Conservation (phyloP, 2,888 invertebrate genomes). For the Poecilus cupreus region DNA sequence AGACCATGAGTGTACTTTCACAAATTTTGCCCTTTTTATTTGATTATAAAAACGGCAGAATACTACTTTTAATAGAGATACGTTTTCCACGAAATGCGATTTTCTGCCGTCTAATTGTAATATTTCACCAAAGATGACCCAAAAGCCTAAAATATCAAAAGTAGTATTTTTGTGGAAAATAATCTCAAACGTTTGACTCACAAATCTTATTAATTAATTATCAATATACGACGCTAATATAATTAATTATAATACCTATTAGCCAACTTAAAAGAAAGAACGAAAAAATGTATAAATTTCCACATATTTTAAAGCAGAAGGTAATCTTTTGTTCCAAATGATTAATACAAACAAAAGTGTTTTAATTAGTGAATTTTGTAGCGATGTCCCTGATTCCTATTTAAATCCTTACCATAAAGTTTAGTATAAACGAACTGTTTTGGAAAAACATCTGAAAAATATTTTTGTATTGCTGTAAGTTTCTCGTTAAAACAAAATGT, state of each 20-base stretch:
- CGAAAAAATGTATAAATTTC: neutral
- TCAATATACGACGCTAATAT: no score
- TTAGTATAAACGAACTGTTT: conserved; percentile 54
- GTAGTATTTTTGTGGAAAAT: no score
- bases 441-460: conserved; percentile 54
- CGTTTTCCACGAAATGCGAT: no score
- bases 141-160: no score
- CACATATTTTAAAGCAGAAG: neutral
- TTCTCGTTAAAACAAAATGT: neutral
- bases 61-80: no score
- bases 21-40: no score
- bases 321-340: neutral
- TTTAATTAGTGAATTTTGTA: conserved; percentile 12
- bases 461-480: conserved; percentile 5
- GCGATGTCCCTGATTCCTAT: neutral
- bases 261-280: neutral
- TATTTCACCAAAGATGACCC: no score
- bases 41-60: no score
- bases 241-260: neutral
- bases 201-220: no score
- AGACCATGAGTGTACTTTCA: no score
- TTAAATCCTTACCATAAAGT: conserved; percentile 47
- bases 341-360: neutral
- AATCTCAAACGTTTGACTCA: no score
- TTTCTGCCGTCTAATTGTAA: no score